Conservation (phyloP, 2,888 invertebrate genomes). For the Conchocele bisecta region DNA sequence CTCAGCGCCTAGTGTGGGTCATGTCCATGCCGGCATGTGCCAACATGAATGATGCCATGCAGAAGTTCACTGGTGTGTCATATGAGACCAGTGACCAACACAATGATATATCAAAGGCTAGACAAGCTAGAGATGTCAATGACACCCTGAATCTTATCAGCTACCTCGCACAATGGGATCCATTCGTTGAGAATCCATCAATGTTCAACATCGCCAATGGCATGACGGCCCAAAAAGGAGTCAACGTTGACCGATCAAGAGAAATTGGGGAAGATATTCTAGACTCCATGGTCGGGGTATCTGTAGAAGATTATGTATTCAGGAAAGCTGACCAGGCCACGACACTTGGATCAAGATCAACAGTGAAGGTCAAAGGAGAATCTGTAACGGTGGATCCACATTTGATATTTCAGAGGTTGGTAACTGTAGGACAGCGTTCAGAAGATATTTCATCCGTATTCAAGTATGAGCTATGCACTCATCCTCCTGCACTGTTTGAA, state of each 20-base stretch:
- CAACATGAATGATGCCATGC: slow-evolving; percentile 47
- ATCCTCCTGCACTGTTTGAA: neutral
- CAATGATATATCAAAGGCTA: slow-evolving; percentile 31
- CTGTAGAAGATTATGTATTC: slow-evolving; percentile 12
- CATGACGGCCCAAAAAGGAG: slow-evolving; percentile 40
- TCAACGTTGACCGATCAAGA: slow-evolving; percentile 18
- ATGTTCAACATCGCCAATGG: slow-evolving; percentile 64
- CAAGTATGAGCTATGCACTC: neutral
- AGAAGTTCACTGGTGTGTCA: slow-evolving; percentile 41
- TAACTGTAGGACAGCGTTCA: neutral
- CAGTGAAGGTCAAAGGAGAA: slow-evolving; percentile 31
- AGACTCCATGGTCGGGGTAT: slow-evolving; percentile 25
- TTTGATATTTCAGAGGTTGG: slow-evolving; percentile 37
- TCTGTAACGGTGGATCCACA: slow-evolving; percentile 34
- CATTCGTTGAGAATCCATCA: slow-evolving; percentile 42
- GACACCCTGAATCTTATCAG: slow-evolving; percentile 41
- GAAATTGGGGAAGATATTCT: slow-evolving; percentile 31
- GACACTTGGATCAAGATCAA: slow-evolving; percentile 21
- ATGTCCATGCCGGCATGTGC: slow-evolving; percentile 51
- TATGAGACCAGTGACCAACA: slow-evolving; percentile 17
- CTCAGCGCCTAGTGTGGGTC: slow-evolving; percentile 35
- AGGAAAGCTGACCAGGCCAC: slow-evolving; percentile 21
- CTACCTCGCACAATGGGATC: slow-evolving; percentile 49
- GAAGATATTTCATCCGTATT: neutral
- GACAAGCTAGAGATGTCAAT: slow-evolving; percentile 40